phyloP scores from a whole-genome alignment of 2,797 vertebrate genomes.

The Phalloptychus januarius region DNA sequence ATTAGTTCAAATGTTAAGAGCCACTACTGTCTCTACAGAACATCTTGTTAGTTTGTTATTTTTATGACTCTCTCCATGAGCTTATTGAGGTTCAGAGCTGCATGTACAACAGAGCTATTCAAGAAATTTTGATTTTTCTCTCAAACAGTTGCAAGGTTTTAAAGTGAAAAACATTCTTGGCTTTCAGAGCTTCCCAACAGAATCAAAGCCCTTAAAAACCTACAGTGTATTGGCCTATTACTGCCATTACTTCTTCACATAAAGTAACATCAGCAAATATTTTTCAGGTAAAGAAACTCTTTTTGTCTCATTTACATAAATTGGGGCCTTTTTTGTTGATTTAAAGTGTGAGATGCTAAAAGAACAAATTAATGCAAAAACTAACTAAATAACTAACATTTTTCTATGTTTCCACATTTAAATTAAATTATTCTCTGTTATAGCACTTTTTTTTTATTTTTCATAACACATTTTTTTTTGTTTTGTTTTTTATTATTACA shows the following conservation, averaged over 20 bases:
- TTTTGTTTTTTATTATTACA: not conserved
- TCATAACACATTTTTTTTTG: too few relatives aligned
- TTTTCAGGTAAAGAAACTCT: not conserved
- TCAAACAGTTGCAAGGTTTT: not conserved
- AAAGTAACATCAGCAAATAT: not conserved
- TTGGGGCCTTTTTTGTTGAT: not conserved
- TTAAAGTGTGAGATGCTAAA: not conserved
- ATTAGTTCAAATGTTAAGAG: conserved; percentile 22
- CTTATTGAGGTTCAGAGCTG: conserved; percentile 4
- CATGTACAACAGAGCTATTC: not conserved
- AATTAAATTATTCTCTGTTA: not conserved
- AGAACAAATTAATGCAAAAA: not conserved
- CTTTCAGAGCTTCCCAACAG: not conserved
- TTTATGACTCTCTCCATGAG: not conserved
- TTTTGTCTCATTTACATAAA: not conserved
- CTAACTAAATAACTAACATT: not conserved
- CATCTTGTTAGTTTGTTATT: conserved; percentile 6
- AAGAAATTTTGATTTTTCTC: conserved; percentile 8
- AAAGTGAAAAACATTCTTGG: not conserved
- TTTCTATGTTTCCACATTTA: not conserved
- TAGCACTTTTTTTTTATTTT: not conserved
- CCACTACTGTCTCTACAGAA: conserved; percentile 8
- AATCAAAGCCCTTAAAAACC: not conserved
- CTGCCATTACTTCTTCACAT: not conserved
- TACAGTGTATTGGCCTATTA: not conserved